These are phyloP conservation scores for Rhyacophila evoluta DNA, from an alignment of 2,888 invertebrate species.

Conservation along the genomic window DNA sequence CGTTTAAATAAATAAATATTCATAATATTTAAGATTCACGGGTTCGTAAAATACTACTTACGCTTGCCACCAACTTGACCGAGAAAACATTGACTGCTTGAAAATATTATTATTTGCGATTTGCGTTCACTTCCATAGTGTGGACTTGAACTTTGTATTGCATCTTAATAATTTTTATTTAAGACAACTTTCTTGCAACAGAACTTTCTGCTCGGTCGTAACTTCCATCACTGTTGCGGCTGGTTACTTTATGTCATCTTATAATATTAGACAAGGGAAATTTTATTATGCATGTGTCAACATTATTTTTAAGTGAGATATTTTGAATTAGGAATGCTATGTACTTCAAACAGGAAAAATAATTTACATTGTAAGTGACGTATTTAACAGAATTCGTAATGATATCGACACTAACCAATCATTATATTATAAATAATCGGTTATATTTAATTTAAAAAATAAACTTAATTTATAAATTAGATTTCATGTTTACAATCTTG, in stretches of 20 bases:
- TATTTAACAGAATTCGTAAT: too few species aligned
- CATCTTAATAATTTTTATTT: slow-evolving; percentile 13
- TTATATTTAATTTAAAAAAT: too few species aligned
- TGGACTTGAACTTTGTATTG: slow-evolving; percentile 20
- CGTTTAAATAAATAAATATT: too few species aligned
- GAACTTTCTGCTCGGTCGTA: slow-evolving; percentile 2
- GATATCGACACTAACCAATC: too few species aligned
- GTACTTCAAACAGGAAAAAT: neutral
- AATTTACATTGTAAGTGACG: neutral
- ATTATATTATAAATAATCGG: too few species aligned
- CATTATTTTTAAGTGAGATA: neutral
- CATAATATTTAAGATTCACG: too few species aligned
- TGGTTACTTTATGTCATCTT: neutral
- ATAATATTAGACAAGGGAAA: neutral
- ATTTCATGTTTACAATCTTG: too few species aligned
- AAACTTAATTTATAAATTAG: too few species aligned
- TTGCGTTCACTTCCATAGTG: slow-evolving; percentile 2
- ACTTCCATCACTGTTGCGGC: neutral
- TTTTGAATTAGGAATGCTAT: neutral
- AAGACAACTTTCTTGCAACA: slow-evolving; percentile 11
- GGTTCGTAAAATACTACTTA: too few species aligned
- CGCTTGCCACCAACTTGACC: neutral
- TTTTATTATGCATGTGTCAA: neutral
- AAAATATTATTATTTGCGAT: slow-evolving; percentile 1
- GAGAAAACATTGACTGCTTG: slow-evolving; percentile 5